Evolutionary conservation across 2,888 invertebrate species (phyloP).

Genomic region (Hanleya hanleyi): DNA sequence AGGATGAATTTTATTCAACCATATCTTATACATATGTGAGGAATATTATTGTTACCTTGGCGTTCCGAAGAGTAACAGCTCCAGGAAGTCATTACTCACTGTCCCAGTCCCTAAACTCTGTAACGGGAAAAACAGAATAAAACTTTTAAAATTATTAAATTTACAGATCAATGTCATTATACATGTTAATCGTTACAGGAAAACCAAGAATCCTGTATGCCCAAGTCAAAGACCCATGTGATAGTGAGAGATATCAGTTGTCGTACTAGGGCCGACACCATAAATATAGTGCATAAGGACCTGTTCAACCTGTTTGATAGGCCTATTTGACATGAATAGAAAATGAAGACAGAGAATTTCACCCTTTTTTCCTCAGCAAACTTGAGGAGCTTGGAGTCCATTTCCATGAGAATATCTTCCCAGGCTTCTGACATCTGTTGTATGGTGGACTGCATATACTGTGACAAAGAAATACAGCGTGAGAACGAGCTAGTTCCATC

Average conservation of each 20-base stretch:
- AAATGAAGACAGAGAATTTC: constrained; percentile 5
- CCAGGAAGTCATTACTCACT: constrained; percentile 92
- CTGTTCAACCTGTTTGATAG: neutral
- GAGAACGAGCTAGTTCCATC: too few species aligned
- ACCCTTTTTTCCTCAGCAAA: constrained; percentile 81
- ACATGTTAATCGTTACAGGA: too few species aligned
- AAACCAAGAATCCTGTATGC: too few species aligned
- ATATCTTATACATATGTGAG: too few species aligned
- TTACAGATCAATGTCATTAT: too few species aligned
- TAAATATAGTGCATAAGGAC: neutral
- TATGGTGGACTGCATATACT: constrained; percentile 72
- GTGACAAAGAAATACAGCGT: too few species aligned
- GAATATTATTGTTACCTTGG: constrained; percentile 76
- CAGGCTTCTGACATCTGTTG: constrained; percentile 82
- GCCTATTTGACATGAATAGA: too few species aligned
- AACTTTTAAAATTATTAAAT: neutral
- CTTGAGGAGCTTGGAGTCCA: constrained; percentile 92
- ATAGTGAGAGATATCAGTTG: too few species aligned
- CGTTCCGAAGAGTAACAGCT: constrained; percentile 89
- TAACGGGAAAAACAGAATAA: neutral
- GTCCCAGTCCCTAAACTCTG: constrained; percentile 77
- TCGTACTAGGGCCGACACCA: too few species aligned
- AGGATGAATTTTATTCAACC: too few species aligned
- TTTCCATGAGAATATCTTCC: constrained; percentile 94
- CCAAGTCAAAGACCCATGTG: too few species aligned